Conservation (phyloP, 2,888 invertebrate genomes). For the Adelphocoris suturalis region DNA sequence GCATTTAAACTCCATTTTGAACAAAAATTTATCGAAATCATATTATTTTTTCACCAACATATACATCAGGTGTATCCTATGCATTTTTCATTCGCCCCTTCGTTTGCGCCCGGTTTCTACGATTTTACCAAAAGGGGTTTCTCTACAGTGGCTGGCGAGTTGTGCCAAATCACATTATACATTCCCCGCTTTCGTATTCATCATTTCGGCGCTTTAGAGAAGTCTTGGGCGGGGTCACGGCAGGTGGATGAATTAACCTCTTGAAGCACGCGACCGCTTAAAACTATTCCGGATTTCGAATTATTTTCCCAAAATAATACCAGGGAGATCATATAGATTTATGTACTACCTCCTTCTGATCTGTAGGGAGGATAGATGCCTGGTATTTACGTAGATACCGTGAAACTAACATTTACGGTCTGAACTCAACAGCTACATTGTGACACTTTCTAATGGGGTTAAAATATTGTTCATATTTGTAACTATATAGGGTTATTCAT, state of each 20-base stretch:
- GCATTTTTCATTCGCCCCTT: not conserved
- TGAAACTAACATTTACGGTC: too few relatives aligned
- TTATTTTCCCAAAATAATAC: constrained; percentile 32
- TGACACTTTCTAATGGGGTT: too few relatives aligned
- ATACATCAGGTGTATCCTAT: not conserved
- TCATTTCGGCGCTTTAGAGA: constrained; percentile 32
- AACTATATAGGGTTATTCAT: too few relatives aligned
- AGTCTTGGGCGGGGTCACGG: not conserved
- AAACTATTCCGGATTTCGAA: not conserved
- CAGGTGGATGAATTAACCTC: constrained; percentile 9
- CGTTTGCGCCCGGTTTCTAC: not conserved
- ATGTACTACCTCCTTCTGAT: too few relatives aligned
- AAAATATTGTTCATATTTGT: too few relatives aligned
- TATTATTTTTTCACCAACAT: not conserved
- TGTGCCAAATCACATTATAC: constrained; percentile 27
- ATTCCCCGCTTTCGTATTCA: constrained; percentile 38
- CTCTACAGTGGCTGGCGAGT: not conserved
- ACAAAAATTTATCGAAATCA: too few relatives aligned
- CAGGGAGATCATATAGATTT: not conserved
- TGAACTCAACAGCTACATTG: too few relatives aligned
- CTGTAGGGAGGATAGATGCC: too few relatives aligned
- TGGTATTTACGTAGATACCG: too few relatives aligned
- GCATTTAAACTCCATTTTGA: too few relatives aligned
- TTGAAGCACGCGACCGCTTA: constrained; percentile 34
- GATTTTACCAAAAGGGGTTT: not conserved